Percentiles rank a stretch among this genome's conserved stretches.
Evolutionary conservation across 2,888 invertebrate species (phyloP).

Genomic region (Ephialtes manifestator): DNA sequence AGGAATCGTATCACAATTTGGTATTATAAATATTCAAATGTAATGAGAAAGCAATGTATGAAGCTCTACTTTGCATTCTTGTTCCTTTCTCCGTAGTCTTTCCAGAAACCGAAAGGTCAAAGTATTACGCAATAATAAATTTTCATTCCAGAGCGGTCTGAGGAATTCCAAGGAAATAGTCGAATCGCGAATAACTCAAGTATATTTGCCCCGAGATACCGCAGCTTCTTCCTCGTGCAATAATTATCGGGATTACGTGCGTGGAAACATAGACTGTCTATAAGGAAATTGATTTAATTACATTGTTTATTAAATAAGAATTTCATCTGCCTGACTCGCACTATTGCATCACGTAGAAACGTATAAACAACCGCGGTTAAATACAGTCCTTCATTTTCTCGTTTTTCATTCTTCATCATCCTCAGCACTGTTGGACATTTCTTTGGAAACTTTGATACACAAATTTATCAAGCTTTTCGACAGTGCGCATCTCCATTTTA

Average conservation of each 20-base stretch:
- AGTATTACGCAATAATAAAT: too few species aligned
- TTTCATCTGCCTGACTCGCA: constrained; percentile 18
- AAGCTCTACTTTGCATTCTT: too few species aligned
- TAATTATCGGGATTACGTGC: too few species aligned
- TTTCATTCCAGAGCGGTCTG: too few species aligned
- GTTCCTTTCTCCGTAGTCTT: too few species aligned
- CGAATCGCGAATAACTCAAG: too few species aligned
- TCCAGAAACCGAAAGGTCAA: too few species aligned
- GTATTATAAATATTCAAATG: too few species aligned
- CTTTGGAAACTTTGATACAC: neutral
- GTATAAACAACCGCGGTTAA: constrained; percentile 55
- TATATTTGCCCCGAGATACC: too few species aligned
- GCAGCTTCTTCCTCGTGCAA: neutral
- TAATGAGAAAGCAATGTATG: too few species aligned
- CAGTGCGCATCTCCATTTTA: neutral
- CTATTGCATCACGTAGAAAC: constrained; percentile 54
- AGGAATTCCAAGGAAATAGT: too few species aligned
- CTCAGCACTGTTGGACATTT: neutral
- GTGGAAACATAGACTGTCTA: constrained; percentile 8
- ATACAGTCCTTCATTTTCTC: neutral
- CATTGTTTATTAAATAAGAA: constrained; percentile 40
- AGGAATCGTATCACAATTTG: too few species aligned
- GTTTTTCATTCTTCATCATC: constrained; percentile 2
- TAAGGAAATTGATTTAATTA: neutral
- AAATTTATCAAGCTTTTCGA: neutral